Evolutionary conservation across 2,113 vertebrate species (phyloP), one percentile per base, ranked within the genome.

Genomic region (human (Homo sapiens)): DNA sequence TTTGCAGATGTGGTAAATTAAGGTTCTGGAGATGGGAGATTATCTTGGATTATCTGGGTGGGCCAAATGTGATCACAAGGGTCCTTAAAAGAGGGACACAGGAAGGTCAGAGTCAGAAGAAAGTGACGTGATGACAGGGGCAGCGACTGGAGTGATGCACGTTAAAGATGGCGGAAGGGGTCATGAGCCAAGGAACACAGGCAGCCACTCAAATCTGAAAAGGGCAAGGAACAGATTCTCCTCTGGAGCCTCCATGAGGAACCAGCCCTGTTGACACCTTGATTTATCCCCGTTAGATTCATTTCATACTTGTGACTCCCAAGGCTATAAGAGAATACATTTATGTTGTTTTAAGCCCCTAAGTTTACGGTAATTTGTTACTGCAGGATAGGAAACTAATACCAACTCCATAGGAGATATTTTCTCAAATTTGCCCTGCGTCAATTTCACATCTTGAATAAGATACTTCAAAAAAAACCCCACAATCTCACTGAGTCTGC

Each of bases 401-500:
- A 5, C 61, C 13, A 80, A 81, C 83, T 75, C 94, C 97, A 97
- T 96, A 12, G 96, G 80, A 91, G 93, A 30, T 61, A 45, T 48
- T 0, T 68, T 95, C 86, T 73, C 22, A 43, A n/a, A 48, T 83
- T 79, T 8, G 32, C 61, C 1, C 0, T 13, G 8, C 3, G 22
- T 38, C 30, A 9, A 6, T 48, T 48, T 89, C 30, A 11, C 20
- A 1, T 59, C 59, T 93, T 85, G 55, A 84, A 95, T 92, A 23
- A 82, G 79, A 64, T 70, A 82, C 81, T 97, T 90, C 80, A 40
- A 81, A 87, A 91, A 89, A 96, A 97, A 84, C 75, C 61, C 12
- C 52, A 57, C 89, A 23, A 8, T 73, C 92, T 94, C 68, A 55
- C 97, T 96, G 97, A 98, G 97, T 98, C 98, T 98, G 98, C 98